Base-by-base conservation (phyloP, 2,888 invertebrate genomes). In the Plusia festucae region DNA sequence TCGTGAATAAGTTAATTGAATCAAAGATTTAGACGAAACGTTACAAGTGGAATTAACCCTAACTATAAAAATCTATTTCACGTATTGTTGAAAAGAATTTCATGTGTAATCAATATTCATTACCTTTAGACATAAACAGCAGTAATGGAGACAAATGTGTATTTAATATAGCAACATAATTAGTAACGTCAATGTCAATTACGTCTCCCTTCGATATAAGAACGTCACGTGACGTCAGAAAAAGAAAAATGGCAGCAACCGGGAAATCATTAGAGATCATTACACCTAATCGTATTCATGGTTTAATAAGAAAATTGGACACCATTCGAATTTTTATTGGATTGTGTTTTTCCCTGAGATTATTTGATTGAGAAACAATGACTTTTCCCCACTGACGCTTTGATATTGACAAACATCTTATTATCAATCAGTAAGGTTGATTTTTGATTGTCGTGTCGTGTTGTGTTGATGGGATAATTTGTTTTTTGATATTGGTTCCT, bases 211-310 rank as follows among this genome's bases (percentile, higher is more conserved):
- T 40, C 16, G 16, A 6, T 11, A n/a, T n/a, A 13, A 55, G 4
- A 16, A 27, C 27, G 18, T 18, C 16, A 49, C 27, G 3, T 11
- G 30, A 18, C 13, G 44, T 57, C 6, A 46, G 24, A 57, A 18
- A 57, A 46, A 57, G 18, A 27, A 57, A 57, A 5, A 57, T 57
- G 16, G 57, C 27, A 27, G 46, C 46, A 18, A 15, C 4, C 13
- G 18, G 46, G 24, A 11, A 20, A 18, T 11, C 22, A 40, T 56
- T 56, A 56, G 46, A 16, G 1, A 49, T 30, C 9, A 57, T 18
- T 49, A 16, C 27, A 49, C 9, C 46, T 27, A 49, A 49, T 49
- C 20, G 18, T 18, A 49, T 20, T 49, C 46, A 49, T 13, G 20
- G 18, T 20, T 18, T 49, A 49, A 49, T 49, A 49, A 9, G 46